phyloP scores from a whole-genome alignment of 2,797 vertebrate genomes.

The Mareca strepera region DNA sequence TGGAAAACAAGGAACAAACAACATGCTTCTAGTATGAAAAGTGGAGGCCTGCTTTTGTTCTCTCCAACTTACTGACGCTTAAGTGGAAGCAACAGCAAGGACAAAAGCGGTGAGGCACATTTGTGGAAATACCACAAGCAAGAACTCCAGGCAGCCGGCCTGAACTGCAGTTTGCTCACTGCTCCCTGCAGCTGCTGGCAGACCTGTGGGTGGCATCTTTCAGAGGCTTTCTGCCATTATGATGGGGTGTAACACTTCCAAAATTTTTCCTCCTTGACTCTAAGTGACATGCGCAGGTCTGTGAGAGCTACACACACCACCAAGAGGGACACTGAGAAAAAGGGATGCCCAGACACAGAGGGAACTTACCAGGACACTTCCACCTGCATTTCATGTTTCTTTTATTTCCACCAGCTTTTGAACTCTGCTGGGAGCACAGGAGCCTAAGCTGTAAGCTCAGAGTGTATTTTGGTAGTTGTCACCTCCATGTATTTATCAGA shows the following conservation, averaged over 20 bases:
- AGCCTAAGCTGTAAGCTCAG: background rate
- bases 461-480: background rate
- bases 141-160: background rate
- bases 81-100: background rate
- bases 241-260: background rate
- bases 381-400: background rate
- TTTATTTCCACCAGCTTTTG: background rate
- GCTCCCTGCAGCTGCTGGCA: background rate
- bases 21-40: background rate
- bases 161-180: background rate
- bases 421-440: background rate
- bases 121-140: background rate
- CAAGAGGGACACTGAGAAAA: background rate
- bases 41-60: background rate
- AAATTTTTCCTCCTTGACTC: background rate
- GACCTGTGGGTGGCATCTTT: background rate
- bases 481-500: background rate
- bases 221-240: background rate
- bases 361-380: background rate
- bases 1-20: background rate
- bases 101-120: background rate
- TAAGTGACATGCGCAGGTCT: background rate
- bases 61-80: background rate
- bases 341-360: background rate
- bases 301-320: background rate